Conservation (phyloP, 92 coral and sea anemone genomes). For the Paragorgia papillata region DNA sequence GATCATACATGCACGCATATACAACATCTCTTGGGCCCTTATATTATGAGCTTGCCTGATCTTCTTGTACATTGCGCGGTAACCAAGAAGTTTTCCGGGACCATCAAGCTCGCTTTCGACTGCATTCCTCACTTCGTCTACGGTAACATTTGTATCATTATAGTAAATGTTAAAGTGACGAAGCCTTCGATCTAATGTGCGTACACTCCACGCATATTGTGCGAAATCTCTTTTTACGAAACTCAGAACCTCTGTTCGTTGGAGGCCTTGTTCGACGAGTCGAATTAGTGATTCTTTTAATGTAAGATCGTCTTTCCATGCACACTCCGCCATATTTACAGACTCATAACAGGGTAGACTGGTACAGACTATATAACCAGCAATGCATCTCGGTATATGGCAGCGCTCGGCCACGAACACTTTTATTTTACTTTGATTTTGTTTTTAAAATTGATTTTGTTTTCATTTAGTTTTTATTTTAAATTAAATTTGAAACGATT, state of each 20-base stretch:
- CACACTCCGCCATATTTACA: background rate
- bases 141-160: constrained; percentile 47
- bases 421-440: constrained; percentile 26
- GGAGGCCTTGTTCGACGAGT: background rate
- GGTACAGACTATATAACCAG: background rate
- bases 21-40: constrained; percentile 56
- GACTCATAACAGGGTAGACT: background rate
- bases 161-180: constrained; percentile 59
- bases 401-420: constrained; percentile 47
- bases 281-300: constrained; percentile 14
- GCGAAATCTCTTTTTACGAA: constrained; percentile 5
- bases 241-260: background rate
- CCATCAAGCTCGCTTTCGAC: constrained; percentile 56
- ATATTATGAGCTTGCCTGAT: constrained; percentile 44
- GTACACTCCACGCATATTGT: constrained; percentile 18
- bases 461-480: constrained; percentile 27
- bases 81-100: constrained; percentile 62
- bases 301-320: constrained; percentile 18
- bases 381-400: constrained; percentile 4
- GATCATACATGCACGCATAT: constrained; percentile 53
- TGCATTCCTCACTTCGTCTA: constrained; percentile 56
- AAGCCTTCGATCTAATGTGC: constrained; percentile 37
- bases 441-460: constrained; percentile 9
- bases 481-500: background rate
- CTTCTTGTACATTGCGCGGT: constrained; percentile 52